Conservation (phyloP, 2,888 invertebrate species). For the Macropis europaea region DNA sequence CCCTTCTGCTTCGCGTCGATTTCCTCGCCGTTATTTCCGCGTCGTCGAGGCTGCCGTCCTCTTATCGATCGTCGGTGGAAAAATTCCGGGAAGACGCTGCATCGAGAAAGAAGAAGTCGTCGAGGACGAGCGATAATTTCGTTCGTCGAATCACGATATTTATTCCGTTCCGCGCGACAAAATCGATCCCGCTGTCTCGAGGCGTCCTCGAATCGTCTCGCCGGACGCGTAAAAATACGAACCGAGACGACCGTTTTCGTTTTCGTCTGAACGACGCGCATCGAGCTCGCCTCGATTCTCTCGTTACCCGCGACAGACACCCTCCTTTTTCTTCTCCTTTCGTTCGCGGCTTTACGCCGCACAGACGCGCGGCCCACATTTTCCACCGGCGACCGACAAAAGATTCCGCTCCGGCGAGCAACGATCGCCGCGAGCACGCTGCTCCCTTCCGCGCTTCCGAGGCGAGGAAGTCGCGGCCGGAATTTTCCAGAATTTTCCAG, state of each 20-base stretch:
- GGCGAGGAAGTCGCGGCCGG: conserved; percentile 2
- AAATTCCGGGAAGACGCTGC: neutral
- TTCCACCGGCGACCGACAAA: conserved; percentile 35
- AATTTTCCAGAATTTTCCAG: no score
- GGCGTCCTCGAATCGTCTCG: conserved; percentile 21
- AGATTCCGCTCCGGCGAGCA: neutral
- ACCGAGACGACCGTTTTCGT: no score
- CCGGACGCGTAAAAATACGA: conserved; percentile 17
- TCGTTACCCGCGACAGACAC: neutral
- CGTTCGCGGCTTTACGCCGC: conserved; percentile 19
- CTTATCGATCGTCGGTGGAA: conserved; percentile 36
- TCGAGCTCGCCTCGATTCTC: conserved; percentile 3
- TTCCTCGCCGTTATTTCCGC: conserved; percentile 16
- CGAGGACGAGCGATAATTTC: neutral
- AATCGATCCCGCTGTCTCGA: conserved; percentile 8
- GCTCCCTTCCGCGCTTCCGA: neutral
- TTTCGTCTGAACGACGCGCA: conserved; percentile 11
- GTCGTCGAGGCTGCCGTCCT: conserved; percentile 18
- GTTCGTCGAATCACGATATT: conserved; percentile 28
- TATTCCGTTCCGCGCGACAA: conserved; percentile 27
- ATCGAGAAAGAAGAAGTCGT: neutral
- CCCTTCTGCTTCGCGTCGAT: neutral
- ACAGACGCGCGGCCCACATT: conserved; percentile 28
- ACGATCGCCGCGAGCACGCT: neutral
- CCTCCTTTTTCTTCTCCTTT: neutral